Evolutionary conservation across 2,888 invertebrate species (phyloP).

Genomic region (Caenorhabditis sinica): DNA sequence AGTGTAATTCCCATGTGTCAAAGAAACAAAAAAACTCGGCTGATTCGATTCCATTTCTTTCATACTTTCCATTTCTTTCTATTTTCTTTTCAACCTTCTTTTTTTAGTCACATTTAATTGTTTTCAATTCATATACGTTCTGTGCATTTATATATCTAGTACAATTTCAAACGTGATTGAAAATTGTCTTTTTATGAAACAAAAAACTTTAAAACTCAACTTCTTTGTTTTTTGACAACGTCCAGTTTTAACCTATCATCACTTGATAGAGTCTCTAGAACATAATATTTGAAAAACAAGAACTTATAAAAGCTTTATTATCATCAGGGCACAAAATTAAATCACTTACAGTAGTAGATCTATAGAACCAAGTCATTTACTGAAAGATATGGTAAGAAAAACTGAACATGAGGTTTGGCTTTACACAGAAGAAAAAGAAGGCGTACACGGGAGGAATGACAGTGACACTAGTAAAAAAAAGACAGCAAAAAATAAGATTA

Average conservation of each 20-base stretch:
- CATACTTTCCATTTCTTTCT: constrained; percentile 31
- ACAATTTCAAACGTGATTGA: constrained; percentile 24
- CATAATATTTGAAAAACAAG: neutral
- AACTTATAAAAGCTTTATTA: neutral
- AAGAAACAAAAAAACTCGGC: constrained; percentile 36
- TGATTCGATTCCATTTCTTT: constrained; percentile 36
- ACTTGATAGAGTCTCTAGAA: no score
- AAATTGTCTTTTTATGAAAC: neutral
- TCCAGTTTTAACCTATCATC: no score
- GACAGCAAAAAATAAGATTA: neutral
- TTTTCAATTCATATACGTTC: neutral
- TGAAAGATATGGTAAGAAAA: neutral
- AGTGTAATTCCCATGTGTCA: constrained; percentile 41
- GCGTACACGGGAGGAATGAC: constrained; percentile 17
- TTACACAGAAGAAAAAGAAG: neutral
- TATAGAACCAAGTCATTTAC: neutral
- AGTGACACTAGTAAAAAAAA: neutral
- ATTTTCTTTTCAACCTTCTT: neutral
- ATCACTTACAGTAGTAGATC: no score
- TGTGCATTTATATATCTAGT: constrained; percentile 28
- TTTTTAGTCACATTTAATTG: neutral
- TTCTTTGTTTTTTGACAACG: no score
- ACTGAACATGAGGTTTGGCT: neutral
- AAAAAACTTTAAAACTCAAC: neutral
- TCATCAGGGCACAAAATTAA: neutral